Evolutionary conservation across 1,140 invertebrate species (phyloP), one percentile per base, ranked within the genome.

Genomic region (Nilaparvata lugens): DNA sequence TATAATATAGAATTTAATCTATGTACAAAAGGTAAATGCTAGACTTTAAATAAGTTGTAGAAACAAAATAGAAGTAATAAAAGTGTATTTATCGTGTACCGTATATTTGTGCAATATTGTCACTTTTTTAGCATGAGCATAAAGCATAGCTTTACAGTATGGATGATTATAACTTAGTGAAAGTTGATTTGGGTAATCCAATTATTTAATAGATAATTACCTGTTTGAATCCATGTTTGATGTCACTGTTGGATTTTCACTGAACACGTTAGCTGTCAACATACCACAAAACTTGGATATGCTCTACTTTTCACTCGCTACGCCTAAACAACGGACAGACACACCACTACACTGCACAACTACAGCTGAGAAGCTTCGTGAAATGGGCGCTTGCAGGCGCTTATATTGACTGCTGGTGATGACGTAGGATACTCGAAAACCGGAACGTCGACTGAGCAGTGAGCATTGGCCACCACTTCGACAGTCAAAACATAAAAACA

Each of bases 251-350:
- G 42, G 40, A 53, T 35, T 63, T 48, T 63, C 57, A 60, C 57
- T 55, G 23, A 43, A 56, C 31, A 43, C 48, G 43, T 45, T 63
- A 21, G 57, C 48, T 55, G 62, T 63, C 62, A 63, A 63, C 62
- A 63, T 63, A 56, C 62, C 62, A 60, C 57, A 43, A 42, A 63
- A 63, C 19, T 58, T 58, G 40, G 54, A 38, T 54, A 56, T 63
- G 62, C 58, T 63, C 62, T 63, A 63, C 62, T 56, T 60, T 52
- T 58, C 42, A 45, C 40, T 56, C 54, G 38, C 25, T 19, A 59
- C 23, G 57, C 28, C 45, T 40, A 31, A 13, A 60, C 31, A 38
- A 43, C 40, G 40, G 18, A n/a, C 35, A 38, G 25, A 35, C 31
- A 23, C 18, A 35, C 24, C 51, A 45, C 48, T 42, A 60, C 51